Evolutionary conservation across 2,888 invertebrate species (phyloP).

Genomic region (Andrena dorsata): DNA sequence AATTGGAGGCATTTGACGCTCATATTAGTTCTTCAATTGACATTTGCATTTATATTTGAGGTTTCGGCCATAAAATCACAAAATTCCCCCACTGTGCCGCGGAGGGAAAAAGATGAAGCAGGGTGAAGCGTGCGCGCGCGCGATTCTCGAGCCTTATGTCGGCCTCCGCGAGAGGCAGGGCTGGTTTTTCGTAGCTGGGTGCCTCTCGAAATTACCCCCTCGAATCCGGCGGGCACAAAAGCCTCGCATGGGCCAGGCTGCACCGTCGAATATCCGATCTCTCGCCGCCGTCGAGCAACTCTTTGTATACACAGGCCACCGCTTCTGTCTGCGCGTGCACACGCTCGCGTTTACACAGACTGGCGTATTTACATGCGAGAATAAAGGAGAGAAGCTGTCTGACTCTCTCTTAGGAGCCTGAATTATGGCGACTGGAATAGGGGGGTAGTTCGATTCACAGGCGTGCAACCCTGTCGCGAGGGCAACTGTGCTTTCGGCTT

Average conservation of each 20-base stretch:
- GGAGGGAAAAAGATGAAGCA: background rate
- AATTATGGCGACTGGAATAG: slow-evolving; percentile 25
- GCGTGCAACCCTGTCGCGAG: slow-evolving; percentile 18
- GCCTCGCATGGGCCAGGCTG: slow-evolving; percentile 32
- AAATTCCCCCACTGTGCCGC: too few species aligned
- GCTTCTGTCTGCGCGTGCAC: slow-evolving; percentile 22
- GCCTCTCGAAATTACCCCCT: slow-evolving; percentile 58
- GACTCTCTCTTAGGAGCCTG: slow-evolving; percentile 16
- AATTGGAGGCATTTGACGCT: too few species aligned
- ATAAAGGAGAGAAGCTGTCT: slow-evolving; percentile 27
- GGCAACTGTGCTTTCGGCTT: background rate
- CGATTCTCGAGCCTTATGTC: slow-evolving; percentile 52
- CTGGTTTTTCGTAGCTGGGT: slow-evolving; percentile 48
- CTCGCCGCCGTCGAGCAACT: slow-evolving; percentile 37
- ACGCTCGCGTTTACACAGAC: slow-evolving; percentile 7
- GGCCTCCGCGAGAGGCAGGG: background rate
- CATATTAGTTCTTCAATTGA: too few species aligned
- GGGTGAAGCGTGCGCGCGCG: background rate
- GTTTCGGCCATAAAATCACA: too few species aligned
- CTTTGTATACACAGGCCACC: slow-evolving; percentile 43
- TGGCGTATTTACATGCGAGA: slow-evolving; percentile 35
- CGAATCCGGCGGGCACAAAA: slow-evolving; percentile 39
- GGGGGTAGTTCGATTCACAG: slow-evolving; percentile 19
- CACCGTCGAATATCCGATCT: slow-evolving; percentile 55
- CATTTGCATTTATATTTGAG: too few species aligned